Evolutionary conservation across 2,888 invertebrate species (phyloP), one percentile per base, ranked within the genome.

Genomic region (Protonemura montana): DNA sequence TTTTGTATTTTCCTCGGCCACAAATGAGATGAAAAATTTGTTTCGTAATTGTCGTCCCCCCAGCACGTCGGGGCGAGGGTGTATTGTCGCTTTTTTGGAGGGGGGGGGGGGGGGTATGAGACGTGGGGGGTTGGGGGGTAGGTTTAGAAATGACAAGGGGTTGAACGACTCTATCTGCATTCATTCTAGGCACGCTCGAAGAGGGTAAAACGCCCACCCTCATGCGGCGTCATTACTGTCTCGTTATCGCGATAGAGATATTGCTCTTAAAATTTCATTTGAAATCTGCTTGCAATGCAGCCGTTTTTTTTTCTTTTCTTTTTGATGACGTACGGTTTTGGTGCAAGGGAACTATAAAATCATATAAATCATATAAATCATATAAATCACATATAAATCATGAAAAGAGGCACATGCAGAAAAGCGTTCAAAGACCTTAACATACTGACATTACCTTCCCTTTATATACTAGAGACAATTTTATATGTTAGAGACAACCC

Each of bases 1-100:
- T 41, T 82, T 41, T 26, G 82, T 29, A 30, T 82, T 82, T 41
- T 41, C 41, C 41, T 41, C n/a, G 25, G 35, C 82, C 35, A n/a
- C 30, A 82, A 82, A 82, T 41, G 82, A 82, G 82, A 82, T 82
- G 82, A 82, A 82, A 41, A 82, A 82, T 41, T 82, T 82, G 82
- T 41, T 82, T 41, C 7, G 82, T 82, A 82, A 82, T 82, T 82
- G 82, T 82, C 82, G 42, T 82, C 35, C 35, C 27, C 78, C 78
- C 25, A 5, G 27, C 78, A 6, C 78, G 6, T 27, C 16, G 26
- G 5, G 35, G 10, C 35, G 35, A 35, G 35, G 35, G 35, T 35
- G 35, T 3, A 6, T 35, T 35, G 16, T 59, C 59, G 13, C 29
- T 28, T 21, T 81, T 10, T 21, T n/a, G n/a, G n/a, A n/a, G n/a